Evolutionary conservation across 2,113 vertebrate genomes (phyloP), one percentile per base, ranked within the genome.

Genomic region (Formicarius rufipectus): DNA sequence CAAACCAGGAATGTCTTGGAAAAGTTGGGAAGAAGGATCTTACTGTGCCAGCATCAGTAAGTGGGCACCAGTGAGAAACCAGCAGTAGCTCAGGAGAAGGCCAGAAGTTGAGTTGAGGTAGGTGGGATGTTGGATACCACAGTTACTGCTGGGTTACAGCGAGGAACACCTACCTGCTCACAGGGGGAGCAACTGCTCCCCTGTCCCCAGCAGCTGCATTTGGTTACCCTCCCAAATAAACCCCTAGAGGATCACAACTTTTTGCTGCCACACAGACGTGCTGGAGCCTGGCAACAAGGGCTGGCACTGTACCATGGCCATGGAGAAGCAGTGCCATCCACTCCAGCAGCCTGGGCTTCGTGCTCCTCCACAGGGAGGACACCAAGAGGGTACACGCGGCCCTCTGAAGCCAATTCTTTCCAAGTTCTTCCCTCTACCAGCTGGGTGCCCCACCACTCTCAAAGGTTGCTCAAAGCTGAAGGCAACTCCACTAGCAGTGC

Each of bases 231-330:
- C 45, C 53, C 52, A 44, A 30, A 4, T 0, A 40, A 2, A 73
- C 4, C 53, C 2, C 0, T 40, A 64, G 33, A 76, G 33, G 4
- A 76, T 39, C 24, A 79, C 42, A 79, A 67, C 12, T 16, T 75
- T 55, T 16, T 49, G 47, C 44, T 1, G 0, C 31, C 56, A 60
- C 59, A 68, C n/a, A 33, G 76, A 53, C 0, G 0, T 35, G 47
- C n/a, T 1, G 2, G 31, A 84, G 64, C 22, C 66, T 33, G 45
- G 52, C 66, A 83, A 17, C 31, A 33, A 74, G 45, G 14, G 15
- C 23, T 58, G 60, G 20, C 10, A 9, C 27, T 1, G 0, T 6
- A 42, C 42, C 23, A 33, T 0, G 0, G 45, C 31, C 67, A 39
- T 1, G 9, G 40, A 69, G 67, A n/a, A 83, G 52, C 4, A 24